Percentiles rank a stretch among this genome's conserved stretches.
These are phyloP conservation scores for Eupsilia transversa DNA, from an alignment of 2,888 invertebrate genomes.

Conservation along the genomic window DNA sequence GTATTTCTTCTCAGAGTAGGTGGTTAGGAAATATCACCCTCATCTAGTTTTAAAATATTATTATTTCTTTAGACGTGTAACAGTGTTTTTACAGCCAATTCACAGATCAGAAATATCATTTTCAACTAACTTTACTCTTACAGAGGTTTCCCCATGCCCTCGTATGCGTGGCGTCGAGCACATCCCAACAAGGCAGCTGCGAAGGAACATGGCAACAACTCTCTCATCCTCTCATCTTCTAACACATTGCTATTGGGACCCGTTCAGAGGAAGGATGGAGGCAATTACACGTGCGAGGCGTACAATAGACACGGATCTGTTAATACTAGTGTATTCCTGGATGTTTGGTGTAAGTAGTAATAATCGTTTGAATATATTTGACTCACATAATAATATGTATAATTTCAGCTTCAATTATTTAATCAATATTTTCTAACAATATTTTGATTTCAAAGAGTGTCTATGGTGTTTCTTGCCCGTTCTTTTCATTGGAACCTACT, in stretches of 20 bases:
- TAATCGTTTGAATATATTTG: not conserved
- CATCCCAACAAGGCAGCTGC: slow-evolving; percentile 77
- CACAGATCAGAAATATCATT: not conserved
- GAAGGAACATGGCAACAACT: slow-evolving; percentile 79
- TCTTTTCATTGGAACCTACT: not conserved
- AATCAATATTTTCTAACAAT: not conserved
- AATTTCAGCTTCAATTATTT: not conserved
- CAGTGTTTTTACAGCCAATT: not conserved
- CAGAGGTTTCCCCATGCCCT: slow-evolving; percentile 93
- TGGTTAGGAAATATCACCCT: not conserved
- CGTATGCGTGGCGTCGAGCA: slow-evolving; percentile 93
- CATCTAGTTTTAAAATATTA: not conserved
- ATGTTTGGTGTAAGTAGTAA: slow-evolving; percentile 95
- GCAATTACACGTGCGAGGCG: slow-evolving; percentile 95
- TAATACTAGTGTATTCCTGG: slow-evolving; percentile 92
- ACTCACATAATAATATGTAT: not conserved
- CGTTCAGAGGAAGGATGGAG: slow-evolving; percentile 93
- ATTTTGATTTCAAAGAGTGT: not conserved
- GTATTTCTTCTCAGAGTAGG: not conserved
- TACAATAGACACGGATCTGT: slow-evolving; percentile 95
- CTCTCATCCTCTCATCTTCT: slow-evolving; percentile 83
- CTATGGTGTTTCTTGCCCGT: not conserved
- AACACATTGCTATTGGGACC: slow-evolving; percentile 90
- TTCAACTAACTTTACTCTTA: slow-evolving; percentile 3
- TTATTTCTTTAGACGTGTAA: not conserved